Evolutionary conservation across 2,113 vertebrate genomes (phyloP).

Genomic region (Scatophagus argus): DNA sequence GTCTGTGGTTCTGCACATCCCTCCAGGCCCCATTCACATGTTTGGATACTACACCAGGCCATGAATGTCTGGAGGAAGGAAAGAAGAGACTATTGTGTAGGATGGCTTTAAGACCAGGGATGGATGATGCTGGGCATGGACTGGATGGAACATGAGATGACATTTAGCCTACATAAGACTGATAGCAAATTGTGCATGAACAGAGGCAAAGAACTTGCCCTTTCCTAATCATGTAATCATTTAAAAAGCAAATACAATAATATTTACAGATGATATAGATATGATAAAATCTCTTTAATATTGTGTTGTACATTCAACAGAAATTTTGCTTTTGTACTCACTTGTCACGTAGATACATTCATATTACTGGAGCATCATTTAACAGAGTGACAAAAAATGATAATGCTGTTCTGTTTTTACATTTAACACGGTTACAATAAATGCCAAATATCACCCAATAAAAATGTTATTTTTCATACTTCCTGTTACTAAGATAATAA

Average conservation of each 20-base stretch:
- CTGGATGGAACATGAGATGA: not conserved
- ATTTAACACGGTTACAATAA: constrained; percentile 9
- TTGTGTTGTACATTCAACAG: constrained; percentile 17
- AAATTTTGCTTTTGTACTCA: constrained; percentile 7
- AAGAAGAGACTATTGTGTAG: constrained; percentile 51
- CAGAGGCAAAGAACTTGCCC: not conserved
- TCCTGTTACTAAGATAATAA: not conserved
- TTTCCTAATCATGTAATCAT: not conserved
- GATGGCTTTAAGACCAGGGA: constrained; percentile 2
- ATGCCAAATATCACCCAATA: not conserved
- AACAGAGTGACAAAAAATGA: constrained; percentile 10
- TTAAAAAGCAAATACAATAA: not conserved
- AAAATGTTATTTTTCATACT: not conserved
- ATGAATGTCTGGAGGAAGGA: constrained; percentile 24
- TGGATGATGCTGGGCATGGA: constrained; percentile 6
- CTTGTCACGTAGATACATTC: constrained; percentile 25
- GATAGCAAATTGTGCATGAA: not conserved
- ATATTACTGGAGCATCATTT: constrained; percentile 31
- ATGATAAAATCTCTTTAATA: constrained; percentile 17
- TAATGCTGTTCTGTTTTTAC: not conserved
- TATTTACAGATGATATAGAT: not conserved
- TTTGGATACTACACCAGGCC: constrained; percentile 39
- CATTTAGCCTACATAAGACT: not conserved
- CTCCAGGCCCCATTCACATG: constrained; percentile 49
- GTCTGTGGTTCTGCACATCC: constrained; percentile 35